These are phyloP conservation scores for Lithobates pipiens DNA, from an alignment of 2,797 vertebrate species.

Conservation along the genomic window DNA sequence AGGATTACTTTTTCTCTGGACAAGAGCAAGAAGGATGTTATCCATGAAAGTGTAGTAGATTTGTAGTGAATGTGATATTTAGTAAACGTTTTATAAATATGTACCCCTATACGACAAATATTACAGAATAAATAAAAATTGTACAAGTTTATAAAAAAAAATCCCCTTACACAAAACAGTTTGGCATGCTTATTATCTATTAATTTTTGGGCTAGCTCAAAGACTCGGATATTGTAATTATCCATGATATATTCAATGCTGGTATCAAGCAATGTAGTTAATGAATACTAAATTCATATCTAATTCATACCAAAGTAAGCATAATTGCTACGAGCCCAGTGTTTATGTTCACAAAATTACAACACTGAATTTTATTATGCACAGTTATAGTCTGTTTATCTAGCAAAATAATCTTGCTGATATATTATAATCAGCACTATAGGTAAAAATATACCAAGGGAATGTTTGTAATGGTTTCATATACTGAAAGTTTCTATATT, in stretches of 20 bases:
- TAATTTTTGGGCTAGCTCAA: not conserved
- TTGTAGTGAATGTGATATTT: not conserved
- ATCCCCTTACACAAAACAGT: not conserved
- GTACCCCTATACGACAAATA: not conserved
- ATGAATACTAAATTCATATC: conserved; percentile 35
- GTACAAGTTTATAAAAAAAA: conserved; percentile 16
- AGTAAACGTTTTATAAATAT: not conserved
- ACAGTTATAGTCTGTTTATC: not conserved
- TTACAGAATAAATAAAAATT: not conserved
- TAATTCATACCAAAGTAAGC: not conserved
- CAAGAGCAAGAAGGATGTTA: too few species aligned
- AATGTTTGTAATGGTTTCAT: too few species aligned
- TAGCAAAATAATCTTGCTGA: too few species aligned
- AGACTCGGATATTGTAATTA: conserved; percentile 35
- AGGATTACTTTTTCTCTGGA: not conserved
- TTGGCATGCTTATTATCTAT: conserved; percentile 28
- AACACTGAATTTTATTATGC: not conserved
- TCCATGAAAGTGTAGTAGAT: too few species aligned
- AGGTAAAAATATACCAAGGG: too few species aligned
- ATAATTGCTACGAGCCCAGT: conserved; percentile 17
- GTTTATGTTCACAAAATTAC: conserved; percentile 1
- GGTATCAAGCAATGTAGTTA: conserved; percentile 6
- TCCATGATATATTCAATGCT: conserved; percentile 20
- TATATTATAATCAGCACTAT: too few species aligned
- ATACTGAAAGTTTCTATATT: too few species aligned